A percentile compares a stretch with the other conserved stretches of the same genome.
Conservation (phyloP, 2,888 invertebrate species). For the Pseudococcus jackbeardsleyi region DNA sequence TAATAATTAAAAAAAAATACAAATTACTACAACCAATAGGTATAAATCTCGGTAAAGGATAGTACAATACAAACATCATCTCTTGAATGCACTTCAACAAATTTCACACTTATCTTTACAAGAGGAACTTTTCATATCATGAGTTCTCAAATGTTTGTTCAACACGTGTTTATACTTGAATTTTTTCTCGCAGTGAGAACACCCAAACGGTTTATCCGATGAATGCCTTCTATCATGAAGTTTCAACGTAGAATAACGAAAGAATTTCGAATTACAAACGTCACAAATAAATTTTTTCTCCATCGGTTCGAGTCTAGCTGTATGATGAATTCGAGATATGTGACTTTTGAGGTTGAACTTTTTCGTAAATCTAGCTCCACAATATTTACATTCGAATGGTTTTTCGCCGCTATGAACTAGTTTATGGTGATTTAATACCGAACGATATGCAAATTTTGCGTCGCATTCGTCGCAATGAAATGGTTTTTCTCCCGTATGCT, state of each 20-base stretch:
- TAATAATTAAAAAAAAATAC: too few relatives aligned
- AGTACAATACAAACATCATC: too few relatives aligned
- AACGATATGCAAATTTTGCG: neutral
- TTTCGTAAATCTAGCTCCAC: neutral
- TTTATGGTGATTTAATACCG: neutral
- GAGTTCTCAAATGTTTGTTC: neutral
- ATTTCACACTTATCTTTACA: neutral
- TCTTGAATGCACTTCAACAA: neutral
- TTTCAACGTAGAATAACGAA: neutral
- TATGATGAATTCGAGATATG: neutral
- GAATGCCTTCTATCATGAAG: neutral
- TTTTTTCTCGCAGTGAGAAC: neutral
- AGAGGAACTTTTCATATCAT: neutral
- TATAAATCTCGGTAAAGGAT: too few relatives aligned
- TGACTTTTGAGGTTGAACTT: neutral
- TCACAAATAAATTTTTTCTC: neutral
- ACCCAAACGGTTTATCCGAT: neutral
- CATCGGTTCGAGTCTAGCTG: neutral
- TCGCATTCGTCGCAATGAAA: neutral
- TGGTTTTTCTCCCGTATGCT: neutral
- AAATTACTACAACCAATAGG: too few relatives aligned
- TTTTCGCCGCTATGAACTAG: neutral
- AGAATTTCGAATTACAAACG: neutral
- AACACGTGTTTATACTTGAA: neutral
- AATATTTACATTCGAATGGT: neutral